These are phyloP conservation scores for Drosophila asahinai DNA, from an alignment of 1,140 invertebrate species.

Conservation along the genomic window DNA sequence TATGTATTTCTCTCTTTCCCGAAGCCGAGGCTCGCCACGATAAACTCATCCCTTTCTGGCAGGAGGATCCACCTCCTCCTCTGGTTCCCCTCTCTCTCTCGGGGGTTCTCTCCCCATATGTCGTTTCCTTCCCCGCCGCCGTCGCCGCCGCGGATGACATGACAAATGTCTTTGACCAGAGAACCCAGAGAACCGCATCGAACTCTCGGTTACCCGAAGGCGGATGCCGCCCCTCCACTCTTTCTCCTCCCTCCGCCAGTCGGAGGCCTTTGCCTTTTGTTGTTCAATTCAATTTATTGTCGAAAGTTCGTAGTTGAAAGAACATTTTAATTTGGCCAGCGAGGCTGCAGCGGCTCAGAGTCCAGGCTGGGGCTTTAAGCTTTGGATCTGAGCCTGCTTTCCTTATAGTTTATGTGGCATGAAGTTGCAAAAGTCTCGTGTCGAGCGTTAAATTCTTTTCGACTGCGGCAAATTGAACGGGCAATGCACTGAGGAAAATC, in stretches of 20 bases:
- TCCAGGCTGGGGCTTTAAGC: conserved; percentile 33
- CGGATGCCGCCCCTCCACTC: conserved; percentile 10
- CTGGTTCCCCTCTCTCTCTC: conserved; percentile 2
- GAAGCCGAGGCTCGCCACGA: conserved; percentile 67
- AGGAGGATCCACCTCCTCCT: conserved; percentile 28
- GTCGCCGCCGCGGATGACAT: conserved; percentile 78
- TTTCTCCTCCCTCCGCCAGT: background rate
- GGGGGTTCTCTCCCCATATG: conserved; percentile 46
- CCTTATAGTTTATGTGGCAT: conserved; percentile 80
- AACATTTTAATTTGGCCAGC: conserved; percentile 84
- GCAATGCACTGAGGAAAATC: conserved; percentile 17
- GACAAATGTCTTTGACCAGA: conserved; percentile 82
- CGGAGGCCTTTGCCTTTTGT: conserved; percentile 62
- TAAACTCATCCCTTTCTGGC: conserved; percentile 72
- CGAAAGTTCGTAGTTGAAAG: conserved; percentile 85
- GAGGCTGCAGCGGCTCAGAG: conserved; percentile 5
- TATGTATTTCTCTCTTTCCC: conserved; percentile 12
- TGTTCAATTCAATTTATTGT: conserved; percentile 84
- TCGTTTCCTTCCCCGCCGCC: conserved; percentile 64
- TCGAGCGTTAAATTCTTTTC: conserved; percentile 71
- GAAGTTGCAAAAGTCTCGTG: conserved; percentile 61
- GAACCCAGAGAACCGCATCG: conserved; percentile 49
- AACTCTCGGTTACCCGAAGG: conserved; percentile 38
- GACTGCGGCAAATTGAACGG: conserved; percentile 74
- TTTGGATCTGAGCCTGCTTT: conserved; percentile 59